A percentile compares a stretch with the other conserved stretches of the same genome.
These are phyloP conservation scores for Oikopleura albicans DNA, from an alignment of 23 tunicate genomes.

Conservation along the genomic window DNA sequence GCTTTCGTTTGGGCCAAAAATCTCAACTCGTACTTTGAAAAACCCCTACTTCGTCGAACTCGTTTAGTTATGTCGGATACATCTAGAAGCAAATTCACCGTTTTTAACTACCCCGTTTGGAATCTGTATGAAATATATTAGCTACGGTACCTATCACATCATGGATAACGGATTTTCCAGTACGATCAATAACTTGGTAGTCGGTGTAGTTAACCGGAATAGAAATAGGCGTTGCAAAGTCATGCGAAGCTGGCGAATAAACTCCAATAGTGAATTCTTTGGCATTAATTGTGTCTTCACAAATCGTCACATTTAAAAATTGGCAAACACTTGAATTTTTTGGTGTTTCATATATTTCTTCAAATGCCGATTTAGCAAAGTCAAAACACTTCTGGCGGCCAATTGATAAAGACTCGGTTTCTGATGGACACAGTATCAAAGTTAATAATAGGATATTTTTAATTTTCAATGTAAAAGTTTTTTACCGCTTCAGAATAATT, in stretches of 20 bases:
- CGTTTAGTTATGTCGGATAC: conserved; percentile 35
- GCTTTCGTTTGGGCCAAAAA: conserved; percentile 22
- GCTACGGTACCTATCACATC: no score
- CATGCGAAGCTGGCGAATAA: not conserved
- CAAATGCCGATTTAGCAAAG: not conserved
- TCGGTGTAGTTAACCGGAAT: not conserved
- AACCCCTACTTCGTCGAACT: conserved; percentile 43
- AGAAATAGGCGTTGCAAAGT: not conserved
- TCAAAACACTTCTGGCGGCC: not conserved
- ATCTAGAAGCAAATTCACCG: no score
- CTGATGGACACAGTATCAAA: no score
- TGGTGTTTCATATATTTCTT: not conserved
- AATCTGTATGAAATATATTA: no score
- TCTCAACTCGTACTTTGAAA: conserved; percentile 39
- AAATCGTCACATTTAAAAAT: not conserved
- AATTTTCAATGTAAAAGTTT: no score
- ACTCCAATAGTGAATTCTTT: not conserved
- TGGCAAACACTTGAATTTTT: not conserved
- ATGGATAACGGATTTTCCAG: not conserved
- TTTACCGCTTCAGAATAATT: no score
- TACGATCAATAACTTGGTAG: not conserved
- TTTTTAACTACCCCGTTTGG: no score
- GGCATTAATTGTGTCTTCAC: not conserved
- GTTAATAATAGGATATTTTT: no score
- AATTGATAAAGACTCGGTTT: no score